phyloP scores from a whole-genome alignment of 2,888 invertebrate species.

The Augiades crinisus region DNA sequence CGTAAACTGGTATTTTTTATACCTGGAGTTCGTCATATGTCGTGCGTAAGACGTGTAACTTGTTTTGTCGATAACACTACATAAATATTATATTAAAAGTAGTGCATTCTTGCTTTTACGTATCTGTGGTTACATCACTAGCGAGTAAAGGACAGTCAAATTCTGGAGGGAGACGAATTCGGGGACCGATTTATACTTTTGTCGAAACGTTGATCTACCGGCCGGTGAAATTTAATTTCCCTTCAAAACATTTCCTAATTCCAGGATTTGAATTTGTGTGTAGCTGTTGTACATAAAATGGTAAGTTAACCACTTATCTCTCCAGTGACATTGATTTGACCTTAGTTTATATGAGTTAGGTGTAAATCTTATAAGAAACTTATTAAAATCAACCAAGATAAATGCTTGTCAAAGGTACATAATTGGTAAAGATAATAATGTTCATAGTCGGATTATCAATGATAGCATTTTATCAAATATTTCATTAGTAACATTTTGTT shows the following conservation, averaged over 20 bases:
- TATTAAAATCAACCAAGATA: neutral
- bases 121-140: conserved; percentile 9
- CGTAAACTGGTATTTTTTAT: no score
- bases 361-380: neutral
- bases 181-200: neutral
- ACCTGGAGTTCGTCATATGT: no score
- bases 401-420: neutral
- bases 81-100: neutral
- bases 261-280: neutral
- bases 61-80: conserved; percentile 6
- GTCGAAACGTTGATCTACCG: neutral
- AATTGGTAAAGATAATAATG: conserved; percentile 1
- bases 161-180: conserved; percentile 4
- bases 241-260: neutral
- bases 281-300: conserved; percentile 43
- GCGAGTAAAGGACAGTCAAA: neutral
- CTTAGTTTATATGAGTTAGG: conserved; percentile 39
- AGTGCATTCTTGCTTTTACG: neutral
- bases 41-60: conserved; percentile 3
- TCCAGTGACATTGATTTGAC: conserved; percentile 70
- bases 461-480: conserved; percentile 20
- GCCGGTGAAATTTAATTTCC: neutral
- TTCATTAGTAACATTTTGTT: conserved; percentile 11
- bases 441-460: conserved; percentile 27
- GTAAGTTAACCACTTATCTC: conserved; percentile 48